phyloP scores from a whole-genome alignment of 2,113 vertebrate genomes.

The Coracopsis vasa region DNA sequence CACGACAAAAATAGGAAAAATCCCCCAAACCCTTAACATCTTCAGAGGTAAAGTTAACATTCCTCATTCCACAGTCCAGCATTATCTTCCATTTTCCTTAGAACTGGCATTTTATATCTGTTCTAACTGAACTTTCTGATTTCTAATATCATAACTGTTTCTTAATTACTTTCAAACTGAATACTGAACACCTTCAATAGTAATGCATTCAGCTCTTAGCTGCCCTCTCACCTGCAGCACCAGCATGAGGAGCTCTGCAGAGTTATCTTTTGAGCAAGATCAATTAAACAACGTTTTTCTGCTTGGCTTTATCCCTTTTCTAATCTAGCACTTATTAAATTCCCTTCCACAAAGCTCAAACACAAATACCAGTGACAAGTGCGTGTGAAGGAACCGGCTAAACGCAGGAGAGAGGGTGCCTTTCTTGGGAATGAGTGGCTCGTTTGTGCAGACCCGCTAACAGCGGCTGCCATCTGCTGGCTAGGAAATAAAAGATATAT shows the following conservation, averaged over 20 bases:
- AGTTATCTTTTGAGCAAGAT: background rate
- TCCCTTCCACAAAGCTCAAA: background rate
- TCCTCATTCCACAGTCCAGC: background rate
- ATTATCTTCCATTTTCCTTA: background rate
- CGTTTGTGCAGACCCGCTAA: accelerated
- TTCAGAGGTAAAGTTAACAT: background rate
- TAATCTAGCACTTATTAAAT: background rate
- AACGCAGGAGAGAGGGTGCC: background rate
- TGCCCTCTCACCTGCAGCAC: background rate
- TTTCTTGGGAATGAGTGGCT: background rate
- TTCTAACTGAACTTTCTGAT: background rate
- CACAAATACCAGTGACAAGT: background rate
- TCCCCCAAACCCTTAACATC: background rate
- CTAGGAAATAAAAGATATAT: background rate
- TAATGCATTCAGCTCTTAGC: background rate
- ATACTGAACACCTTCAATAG: background rate
- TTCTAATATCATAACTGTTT: background rate
- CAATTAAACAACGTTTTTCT: background rate
- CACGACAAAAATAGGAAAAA: background rate
- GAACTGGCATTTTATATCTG: background rate
- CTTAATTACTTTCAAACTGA: background rate
- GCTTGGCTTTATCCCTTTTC: background rate
- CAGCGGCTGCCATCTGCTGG: constrained; percentile 42
- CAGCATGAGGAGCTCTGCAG: background rate
- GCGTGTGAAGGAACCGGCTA: background rate